Evolutionary conservation across 2,888 invertebrate species (phyloP).

Genomic region (Enchytraeus crypticus): DNA sequence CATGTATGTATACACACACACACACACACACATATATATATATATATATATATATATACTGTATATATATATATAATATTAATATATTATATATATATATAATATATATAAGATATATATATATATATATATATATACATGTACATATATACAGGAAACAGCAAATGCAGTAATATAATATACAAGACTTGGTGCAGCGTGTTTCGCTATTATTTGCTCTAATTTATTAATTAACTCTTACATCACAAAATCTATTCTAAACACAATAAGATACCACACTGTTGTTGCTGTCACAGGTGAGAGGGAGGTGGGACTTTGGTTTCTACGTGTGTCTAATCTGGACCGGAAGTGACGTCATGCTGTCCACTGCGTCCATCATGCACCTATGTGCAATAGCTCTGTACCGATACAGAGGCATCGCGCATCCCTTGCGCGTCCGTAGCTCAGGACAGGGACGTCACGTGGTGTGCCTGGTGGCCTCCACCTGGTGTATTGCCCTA

Average conservation of each 20-base stretch:
- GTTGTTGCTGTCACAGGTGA: slow-evolving; percentile 16
- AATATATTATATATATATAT: too few relatives aligned
- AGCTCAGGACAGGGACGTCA: slow-evolving; percentile 12
- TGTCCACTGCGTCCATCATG: slow-evolving; percentile 28
- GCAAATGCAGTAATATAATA: too few relatives aligned
- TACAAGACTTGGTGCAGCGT: too few relatives aligned
- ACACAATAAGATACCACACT: not conserved
- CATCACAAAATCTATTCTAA: not conserved
- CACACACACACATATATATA: too few relatives aligned
- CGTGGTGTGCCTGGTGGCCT: slow-evolving; percentile 22
- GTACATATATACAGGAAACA: too few relatives aligned
- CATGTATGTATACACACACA: too few relatives aligned
- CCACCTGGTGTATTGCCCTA: slow-evolving; percentile 22
- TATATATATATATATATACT: too few relatives aligned
- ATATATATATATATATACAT: too few relatives aligned
- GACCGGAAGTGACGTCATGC: slow-evolving; percentile 29
- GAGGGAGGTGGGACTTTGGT: slow-evolving; percentile 23
- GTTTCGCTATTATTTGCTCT: too few relatives aligned
- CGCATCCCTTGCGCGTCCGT: slow-evolving; percentile 22
- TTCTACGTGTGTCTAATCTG: slow-evolving; percentile 23
- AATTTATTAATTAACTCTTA: not conserved
- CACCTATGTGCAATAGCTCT: slow-evolving; percentile 28
- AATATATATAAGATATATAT: too few relatives aligned
- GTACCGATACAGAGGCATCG: slow-evolving; percentile 25
- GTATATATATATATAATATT: too few relatives aligned